Evolutionary conservation across 2,888 invertebrate species (phyloP).

Genomic region (Operophtera brumata): DNA sequence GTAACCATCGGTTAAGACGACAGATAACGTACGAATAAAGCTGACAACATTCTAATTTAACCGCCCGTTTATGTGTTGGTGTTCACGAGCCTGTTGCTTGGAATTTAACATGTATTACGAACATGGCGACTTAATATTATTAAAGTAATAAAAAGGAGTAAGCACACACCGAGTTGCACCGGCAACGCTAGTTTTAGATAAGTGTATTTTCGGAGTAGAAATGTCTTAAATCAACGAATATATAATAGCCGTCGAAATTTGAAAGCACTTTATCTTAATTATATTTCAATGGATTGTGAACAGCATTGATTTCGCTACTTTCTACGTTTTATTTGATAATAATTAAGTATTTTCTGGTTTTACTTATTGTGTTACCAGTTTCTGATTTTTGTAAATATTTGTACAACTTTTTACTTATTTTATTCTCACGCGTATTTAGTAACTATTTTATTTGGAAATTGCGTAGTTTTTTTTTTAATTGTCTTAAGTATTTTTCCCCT

Average conservation of each 20-base stretch:
- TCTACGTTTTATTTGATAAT: constrained; percentile 18
- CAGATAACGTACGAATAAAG: neutral
- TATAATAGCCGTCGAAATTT: constrained; percentile 7
- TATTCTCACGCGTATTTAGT: constrained; percentile 56
- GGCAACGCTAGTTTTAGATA: neutral
- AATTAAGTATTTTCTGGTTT: constrained; percentile 41
- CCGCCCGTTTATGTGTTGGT: constrained; percentile 12
- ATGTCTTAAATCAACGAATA: constrained; percentile 15
- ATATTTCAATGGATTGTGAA: constrained; percentile 9
- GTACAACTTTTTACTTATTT: constrained; percentile 56
- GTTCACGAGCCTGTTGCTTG: constrained; percentile 15
- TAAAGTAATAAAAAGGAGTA: neutral
- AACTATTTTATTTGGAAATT: constrained; percentile 56
- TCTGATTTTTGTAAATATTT: constrained; percentile 64
- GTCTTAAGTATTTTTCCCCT: constrained; percentile 41
- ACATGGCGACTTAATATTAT: constrained; percentile 52
- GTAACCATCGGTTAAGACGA: too few relatives aligned
- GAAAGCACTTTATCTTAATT: constrained; percentile 8
- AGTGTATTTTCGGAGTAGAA: neutral
- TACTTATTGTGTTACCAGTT: constrained; percentile 56
- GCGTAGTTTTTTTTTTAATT: constrained; percentile 42
- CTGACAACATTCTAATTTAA: neutral
- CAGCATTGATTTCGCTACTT: neutral
- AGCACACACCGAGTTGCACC: neutral
- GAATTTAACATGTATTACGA: constrained; percentile 28